phyloP scores from a whole-genome alignment of 2,888 invertebrate species.

The Ditylenchus weischeri region DNA sequence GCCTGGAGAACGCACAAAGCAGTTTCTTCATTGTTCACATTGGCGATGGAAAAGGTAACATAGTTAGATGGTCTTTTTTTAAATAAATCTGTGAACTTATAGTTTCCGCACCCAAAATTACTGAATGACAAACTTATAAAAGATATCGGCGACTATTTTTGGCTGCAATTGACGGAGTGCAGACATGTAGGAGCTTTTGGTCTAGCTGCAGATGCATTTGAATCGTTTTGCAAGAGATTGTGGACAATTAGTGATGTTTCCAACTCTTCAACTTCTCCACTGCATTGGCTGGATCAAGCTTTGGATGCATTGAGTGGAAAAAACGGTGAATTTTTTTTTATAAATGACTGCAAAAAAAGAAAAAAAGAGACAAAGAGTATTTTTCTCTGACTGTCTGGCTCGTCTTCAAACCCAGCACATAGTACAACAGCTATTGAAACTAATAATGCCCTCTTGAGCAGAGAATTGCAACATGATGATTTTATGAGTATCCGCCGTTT shows the following conservation, averaged over 20 bases:
- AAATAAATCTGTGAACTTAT: background rate
- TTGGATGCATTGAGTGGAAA: conserved; percentile 57
- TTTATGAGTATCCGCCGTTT: no score
- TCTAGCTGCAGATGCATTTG: conserved; percentile 85
- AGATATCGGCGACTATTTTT: conserved; percentile 59
- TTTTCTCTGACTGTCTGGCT: no score
- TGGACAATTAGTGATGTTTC: conserved; percentile 13
- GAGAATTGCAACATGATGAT: no score
- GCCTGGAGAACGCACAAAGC: conserved; percentile 93
- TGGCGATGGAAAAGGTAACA: conserved; percentile 10
- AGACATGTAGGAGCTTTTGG: conserved; percentile 97
- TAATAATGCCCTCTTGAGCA: no score
- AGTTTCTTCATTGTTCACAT: conserved; percentile 63
- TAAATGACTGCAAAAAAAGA: conserved; percentile 5
- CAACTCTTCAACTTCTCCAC: conserved; percentile 42
- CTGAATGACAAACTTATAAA: conserved; percentile 15
- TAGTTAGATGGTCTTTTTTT: background rate
- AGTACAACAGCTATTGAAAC: no score
- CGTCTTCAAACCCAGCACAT: no score
- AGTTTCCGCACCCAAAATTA: conserved; percentile 7
- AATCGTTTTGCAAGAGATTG: conserved; percentile 68
- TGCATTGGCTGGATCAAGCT: conserved; percentile 59
- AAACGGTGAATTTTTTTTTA: conserved; percentile 29
- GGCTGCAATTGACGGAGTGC: conserved; percentile 65
- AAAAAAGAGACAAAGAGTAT: no score